These are phyloP conservation scores for Mus musculus DNA, from an alignment of 2,113 vertebrate genomes.

Conservation along the genomic window GRCm39 chr7:26269001-26269500, in stretches of 20 bases:
- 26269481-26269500: background rate
- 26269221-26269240: too few species aligned
- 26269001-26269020: background rate
- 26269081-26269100: background rate
- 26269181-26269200: background rate
- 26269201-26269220: background rate
- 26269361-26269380: background rate
- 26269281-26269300: background rate
- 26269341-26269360: background rate
- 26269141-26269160: too few species aligned
- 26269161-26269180: accelerated
- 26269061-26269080: too few species aligned
- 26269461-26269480: too few species aligned
- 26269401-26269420: too few species aligned
- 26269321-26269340: background rate
- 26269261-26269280: background rate
- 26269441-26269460: too few species aligned
- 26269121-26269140: too few species aligned
- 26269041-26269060: background rate
- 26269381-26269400: background rate
- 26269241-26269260: too few species aligned
- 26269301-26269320: too few species aligned
- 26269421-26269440: too few species aligned
- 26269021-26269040: background rate
- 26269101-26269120: too few species aligned